Conservation (phyloP, 2,888 invertebrate genomes). For the Ectobius pallidus region DNA sequence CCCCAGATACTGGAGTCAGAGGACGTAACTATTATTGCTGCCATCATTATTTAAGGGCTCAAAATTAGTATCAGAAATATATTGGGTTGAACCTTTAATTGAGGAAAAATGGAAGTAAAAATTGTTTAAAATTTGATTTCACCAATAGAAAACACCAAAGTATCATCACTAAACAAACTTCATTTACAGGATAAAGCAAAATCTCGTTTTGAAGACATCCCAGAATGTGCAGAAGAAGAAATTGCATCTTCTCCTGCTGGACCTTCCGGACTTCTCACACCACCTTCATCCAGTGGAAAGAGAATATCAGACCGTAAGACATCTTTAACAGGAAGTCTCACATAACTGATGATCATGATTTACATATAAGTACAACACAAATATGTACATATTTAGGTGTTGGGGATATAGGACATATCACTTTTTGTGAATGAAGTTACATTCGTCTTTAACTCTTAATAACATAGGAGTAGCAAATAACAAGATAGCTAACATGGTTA, state of each 20-base stretch:
- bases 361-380: background rate
- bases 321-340: slow-evolving; percentile 4
- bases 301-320: slow-evolving; percentile 26
- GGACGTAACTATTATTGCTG: no score
- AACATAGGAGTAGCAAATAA: slow-evolving; percentile 7
- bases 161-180: no score
- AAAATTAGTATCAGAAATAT: no score
- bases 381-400: background rate
- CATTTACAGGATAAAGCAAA: slow-evolving; percentile 15
- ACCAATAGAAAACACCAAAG: no score
- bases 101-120: background rate
- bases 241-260: slow-evolving; percentile 18
- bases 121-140: background rate
- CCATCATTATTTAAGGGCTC: no score
- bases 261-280: slow-evolving; percentile 38
- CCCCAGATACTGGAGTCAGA: no score
- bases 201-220: background rate
- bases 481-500: slow-evolving; percentile 1
- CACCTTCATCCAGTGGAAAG: slow-evolving; percentile 41
- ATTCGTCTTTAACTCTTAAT: background rate
- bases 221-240: slow-evolving; percentile 7
- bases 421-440: background rate
- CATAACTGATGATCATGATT: background rate
- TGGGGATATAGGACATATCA: background rate
- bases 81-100: slow-evolving; percentile 50